Base-by-base conservation (phyloP, 2,888 invertebrate genomes). In the Horisme vitalbata region DNA sequence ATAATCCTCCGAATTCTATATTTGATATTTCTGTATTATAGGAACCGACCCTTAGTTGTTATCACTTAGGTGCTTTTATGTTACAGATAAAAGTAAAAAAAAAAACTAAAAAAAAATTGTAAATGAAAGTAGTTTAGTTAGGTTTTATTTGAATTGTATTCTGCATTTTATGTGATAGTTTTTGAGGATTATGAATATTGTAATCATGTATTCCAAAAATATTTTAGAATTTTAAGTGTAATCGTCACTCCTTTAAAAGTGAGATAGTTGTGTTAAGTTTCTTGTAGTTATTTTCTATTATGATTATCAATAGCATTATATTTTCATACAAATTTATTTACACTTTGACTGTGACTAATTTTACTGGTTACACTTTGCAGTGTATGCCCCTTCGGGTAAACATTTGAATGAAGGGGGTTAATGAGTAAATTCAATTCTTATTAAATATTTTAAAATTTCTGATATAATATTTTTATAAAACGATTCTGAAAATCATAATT, bases 51-150 rank as follows among this genome's bases (percentile, higher is more conserved):
- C n/a, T 59, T 63, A 59, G 1, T 59, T 24, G n/a, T 50, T 63
- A 53, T 57, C 46, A 45, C 50, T 11, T 62, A 68, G 70, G 72
- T 76, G 74, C 70, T 75, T 73, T 65, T 68, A 63, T 59, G 57
- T 57, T 65, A 43, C 41, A 13, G 10, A 30, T 57, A 37, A 47
- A 28, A 41, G 41, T 44, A 39, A 36, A 49, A 55, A 55, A 55
- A 13, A n/a, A n/a, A n/a, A n/a, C n/a, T n/a, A 9, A 33, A 7
- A 44, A 52, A 50, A 57, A 57, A 45, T 10, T 31, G 34, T 48
- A 37, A 44, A 35, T 30, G 32, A 26, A 34, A 5, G 18, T n/a
- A 38, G 21, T 15, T 21, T 53, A 57, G 52, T 44, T 59, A 59
- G 57, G 55, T 48, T 41, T 57, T 47, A 41, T 50, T 52, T 48